Base-by-base conservation (phyloP, 2,888 invertebrate species). In the Alcis repandata region DNA sequence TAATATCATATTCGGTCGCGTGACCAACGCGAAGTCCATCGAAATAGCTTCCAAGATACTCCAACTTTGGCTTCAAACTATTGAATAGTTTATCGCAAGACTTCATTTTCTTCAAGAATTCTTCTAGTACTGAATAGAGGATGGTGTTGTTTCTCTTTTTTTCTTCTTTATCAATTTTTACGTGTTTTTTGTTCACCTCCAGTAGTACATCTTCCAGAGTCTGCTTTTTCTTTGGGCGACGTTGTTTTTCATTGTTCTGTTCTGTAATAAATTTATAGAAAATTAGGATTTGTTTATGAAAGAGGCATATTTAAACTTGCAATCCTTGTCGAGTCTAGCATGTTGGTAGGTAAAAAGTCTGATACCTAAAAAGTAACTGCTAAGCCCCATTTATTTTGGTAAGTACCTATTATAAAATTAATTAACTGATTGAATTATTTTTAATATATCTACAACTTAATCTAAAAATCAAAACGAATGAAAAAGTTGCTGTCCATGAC, bases 1-100 rank as follows among this genome's bases (percentile, higher is more conserved):
- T 88, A 17, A 88, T 81, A 66, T 89, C 89, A 57, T 85, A 89
- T 71, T 88, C 89, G 11, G 81, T 87, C 6, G 89, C 85, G 45
- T 84, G 77, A 1, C 88, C 87, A 15, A 89, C 85, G 8, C 89
- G 83, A 17, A 89, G 68, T 33, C 87, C 83, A 59, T 88, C 89
- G 64, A 82, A 89, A 67, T 87, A 88, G 64, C 89, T 88, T 2
- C 89, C 89, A 54, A 88, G 78, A 66, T 83, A 88, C 69, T 83
- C 86, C 20, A 89, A 70, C 61, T 73, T 84, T 7, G 89, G 89
- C 54, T 82, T 86, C 79, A 89, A 79, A 57, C 77, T 84, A 19
- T 74, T 59, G 60, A 89, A 89, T 45, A 88, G 73, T 19, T 66
- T 68, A 66, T 87, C 77, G 61, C 76, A 77, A 43, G 72, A 59